These are phyloP conservation scores for Tachina grossa DNA, from an alignment of 2,888 invertebrate species.

Conservation along the genomic window DNA sequence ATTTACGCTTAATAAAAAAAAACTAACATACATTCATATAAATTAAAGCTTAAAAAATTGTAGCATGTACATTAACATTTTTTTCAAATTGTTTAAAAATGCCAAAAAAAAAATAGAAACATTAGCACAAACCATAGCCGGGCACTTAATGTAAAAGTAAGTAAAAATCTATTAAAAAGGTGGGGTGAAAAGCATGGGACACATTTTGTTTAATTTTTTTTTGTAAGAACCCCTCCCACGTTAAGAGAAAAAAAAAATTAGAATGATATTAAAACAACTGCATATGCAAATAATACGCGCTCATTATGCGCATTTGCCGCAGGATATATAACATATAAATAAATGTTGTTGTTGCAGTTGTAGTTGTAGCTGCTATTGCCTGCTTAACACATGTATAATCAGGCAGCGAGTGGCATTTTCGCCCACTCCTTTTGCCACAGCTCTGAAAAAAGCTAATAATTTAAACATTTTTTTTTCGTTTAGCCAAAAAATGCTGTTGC, in stretches of 20 bases:
- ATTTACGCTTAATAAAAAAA: conserved; percentile 75
- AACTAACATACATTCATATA: conserved; percentile 23
- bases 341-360: conserved; percentile 46
- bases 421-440: conserved; percentile 17
- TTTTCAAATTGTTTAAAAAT: conserved; percentile 48
- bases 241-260: conserved; percentile 32
- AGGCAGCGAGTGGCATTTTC: conserved; percentile 11
- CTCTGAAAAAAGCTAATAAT: conserved; percentile 78
- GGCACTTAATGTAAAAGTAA: conserved; percentile 66
- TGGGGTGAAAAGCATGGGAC: conserved; percentile 53
- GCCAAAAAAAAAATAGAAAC: conserved; percentile 40
- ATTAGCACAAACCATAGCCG: conserved; percentile 43
- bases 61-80: conserved; percentile 67
- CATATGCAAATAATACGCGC: conserved; percentile 74
- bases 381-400: conserved; percentile 38
- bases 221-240: conserved; percentile 56
- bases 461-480: conserved; percentile 78
- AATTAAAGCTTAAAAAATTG: conserved; percentile 42
- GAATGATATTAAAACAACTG: conserved; percentile 70
- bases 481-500: conserved; percentile 43
- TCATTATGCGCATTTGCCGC: conserved; percentile 81
- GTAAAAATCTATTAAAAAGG: conserved; percentile 54
- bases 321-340: conserved; percentile 72
- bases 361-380: conserved; percentile 60
- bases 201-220: conserved; percentile 38